phyloP scores from a whole-genome alignment of 2,113 vertebrate genomes.

The Typhlomys cinereus region DNA sequence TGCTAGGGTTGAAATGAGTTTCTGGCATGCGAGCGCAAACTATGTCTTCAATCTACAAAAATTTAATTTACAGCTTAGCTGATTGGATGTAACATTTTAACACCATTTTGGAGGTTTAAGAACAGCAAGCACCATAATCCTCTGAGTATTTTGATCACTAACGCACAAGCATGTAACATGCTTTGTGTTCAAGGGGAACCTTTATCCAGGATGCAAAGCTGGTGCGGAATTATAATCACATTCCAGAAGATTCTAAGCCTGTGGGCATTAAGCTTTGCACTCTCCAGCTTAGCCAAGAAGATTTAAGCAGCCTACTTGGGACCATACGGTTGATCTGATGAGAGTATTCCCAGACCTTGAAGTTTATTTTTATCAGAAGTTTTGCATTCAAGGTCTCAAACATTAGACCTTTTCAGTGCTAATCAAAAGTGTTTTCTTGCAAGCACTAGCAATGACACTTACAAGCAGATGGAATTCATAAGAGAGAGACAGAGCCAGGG shows the following conservation, averaged over 20 bases:
- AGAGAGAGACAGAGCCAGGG: neutral
- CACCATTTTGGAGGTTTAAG: slow-evolving; percentile 82
- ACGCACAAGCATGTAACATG: slow-evolving; percentile 81
- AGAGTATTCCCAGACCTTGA: slow-evolving; percentile 84
- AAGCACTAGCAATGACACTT: slow-evolving; percentile 75
- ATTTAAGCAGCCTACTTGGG: slow-evolving; percentile 85
- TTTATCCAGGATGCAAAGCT: slow-evolving; percentile 85
- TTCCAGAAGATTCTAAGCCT: slow-evolving; percentile 82
- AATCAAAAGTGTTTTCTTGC: slow-evolving; percentile 82
- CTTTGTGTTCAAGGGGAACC: slow-evolving; percentile 85
- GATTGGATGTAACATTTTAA: slow-evolving; percentile 83
- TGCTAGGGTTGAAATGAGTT: slow-evolving; percentile 76
- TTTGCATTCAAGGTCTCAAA: slow-evolving; percentile 82
- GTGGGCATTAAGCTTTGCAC: slow-evolving; percentile 84
- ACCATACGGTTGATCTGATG: slow-evolving; percentile 83
- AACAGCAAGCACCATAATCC: slow-evolving; percentile 78
- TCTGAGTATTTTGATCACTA: slow-evolving; percentile 83
- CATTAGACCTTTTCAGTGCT: slow-evolving; percentile 79
- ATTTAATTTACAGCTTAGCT: slow-evolving; percentile 83
- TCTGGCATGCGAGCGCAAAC: slow-evolving; percentile 77
- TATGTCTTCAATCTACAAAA: slow-evolving; percentile 77
- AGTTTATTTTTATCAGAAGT: slow-evolving; percentile 85
- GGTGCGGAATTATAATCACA: slow-evolving; percentile 83
- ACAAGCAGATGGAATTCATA: slow-evolving; percentile 56
- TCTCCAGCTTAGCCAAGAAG: slow-evolving; percentile 81